Evolutionary conservation across 92 coral and sea anemone species (phyloP).

Genomic region (Virgularia gustaviana): DNA sequence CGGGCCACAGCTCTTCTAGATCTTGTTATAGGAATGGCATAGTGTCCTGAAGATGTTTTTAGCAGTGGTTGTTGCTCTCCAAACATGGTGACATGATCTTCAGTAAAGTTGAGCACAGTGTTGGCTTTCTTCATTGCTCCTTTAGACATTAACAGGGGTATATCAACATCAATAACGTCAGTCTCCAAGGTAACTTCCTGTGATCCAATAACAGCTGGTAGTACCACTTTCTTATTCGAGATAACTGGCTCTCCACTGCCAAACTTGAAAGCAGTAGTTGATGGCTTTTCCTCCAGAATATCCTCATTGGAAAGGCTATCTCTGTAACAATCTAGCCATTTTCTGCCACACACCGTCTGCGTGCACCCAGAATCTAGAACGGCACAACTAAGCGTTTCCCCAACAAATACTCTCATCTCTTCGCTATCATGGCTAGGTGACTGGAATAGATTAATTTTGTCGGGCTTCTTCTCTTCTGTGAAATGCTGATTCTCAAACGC

Average conservation of each 20-base stretch:
- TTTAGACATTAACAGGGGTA: conserved; percentile 8
- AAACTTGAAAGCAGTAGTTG: neutral
- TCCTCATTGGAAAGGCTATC: conserved; percentile 13
- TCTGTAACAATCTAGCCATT: conserved; percentile 17
- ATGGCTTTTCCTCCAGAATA: neutral
- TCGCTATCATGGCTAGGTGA: conserved; percentile 6
- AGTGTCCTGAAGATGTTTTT: conserved; percentile 15
- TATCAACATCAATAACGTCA: conserved; percentile 5
- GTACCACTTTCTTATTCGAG: neutral
- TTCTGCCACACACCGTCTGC: conserved; percentile 12
- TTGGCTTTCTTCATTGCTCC: conserved; percentile 15
- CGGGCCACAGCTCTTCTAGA: neutral
- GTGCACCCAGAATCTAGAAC: conserved; percentile 20
- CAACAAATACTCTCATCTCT: neutral
- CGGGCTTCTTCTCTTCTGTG: too few relatives aligned
- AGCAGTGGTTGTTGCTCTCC: conserved; percentile 6
- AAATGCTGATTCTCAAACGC: neutral
- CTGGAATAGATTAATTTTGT: neutral
- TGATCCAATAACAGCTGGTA: conserved; percentile 3
- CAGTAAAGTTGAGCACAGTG: conserved; percentile 16
- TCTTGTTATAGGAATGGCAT: neutral
- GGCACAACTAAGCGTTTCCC: conserved; percentile 10
- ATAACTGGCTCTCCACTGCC: conserved; percentile 14
- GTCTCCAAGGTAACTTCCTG: neutral
- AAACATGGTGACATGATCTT: conserved; percentile 17